A percentile compares a stretch with the other conserved stretches of the same genome.
These are phyloP conservation scores for Drosophila siamana DNA, from an alignment of 2,888 invertebrate species.

Conservation along the genomic window DNA sequence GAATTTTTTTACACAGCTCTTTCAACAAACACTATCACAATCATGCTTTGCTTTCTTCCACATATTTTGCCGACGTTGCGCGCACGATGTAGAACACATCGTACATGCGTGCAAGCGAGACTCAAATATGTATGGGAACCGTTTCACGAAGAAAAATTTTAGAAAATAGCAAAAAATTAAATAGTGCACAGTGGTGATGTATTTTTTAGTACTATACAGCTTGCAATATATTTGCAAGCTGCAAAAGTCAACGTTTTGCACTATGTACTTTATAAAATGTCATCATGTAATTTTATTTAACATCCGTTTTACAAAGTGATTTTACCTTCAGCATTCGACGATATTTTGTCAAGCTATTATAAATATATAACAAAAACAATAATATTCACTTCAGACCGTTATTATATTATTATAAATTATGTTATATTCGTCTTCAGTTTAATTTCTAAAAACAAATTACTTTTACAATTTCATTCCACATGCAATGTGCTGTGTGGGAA, in stretches of 20 bases:
- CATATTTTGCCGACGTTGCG: constrained; percentile 62
- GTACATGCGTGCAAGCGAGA: constrained; percentile 20
- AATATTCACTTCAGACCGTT: constrained; percentile 27
- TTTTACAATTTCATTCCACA: constrained; percentile 65
- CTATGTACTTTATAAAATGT: constrained; percentile 45
- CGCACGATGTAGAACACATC: constrained; percentile 33
- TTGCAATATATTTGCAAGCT: not conserved
- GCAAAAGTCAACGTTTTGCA: constrained; percentile 41
- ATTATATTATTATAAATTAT: constrained; percentile 24
- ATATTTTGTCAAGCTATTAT: constrained; percentile 41
- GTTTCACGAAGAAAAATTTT: constrained; percentile 48
- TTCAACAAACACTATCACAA: constrained; percentile 18
- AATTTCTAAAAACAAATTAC: constrained; percentile 52
- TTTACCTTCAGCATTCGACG: constrained; percentile 64
- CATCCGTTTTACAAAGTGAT: constrained; percentile 24
- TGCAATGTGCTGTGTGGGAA: constrained; percentile 66
- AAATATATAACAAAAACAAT: constrained; percentile 57
- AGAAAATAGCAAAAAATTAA: not conserved
- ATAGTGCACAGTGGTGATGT: not conserved
- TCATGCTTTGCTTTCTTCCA: constrained; percentile 37
- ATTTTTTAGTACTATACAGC: not conserved
- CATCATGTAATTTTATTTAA: constrained; percentile 68
- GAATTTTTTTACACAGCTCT: constrained; percentile 7
- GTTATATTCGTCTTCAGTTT: constrained; percentile 29
- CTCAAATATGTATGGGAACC: constrained; percentile 3